A percentile compares a stretch with the other conserved stretches of the same genome.
These are phyloP conservation scores for Cepaea nemoralis DNA, from an alignment of 1,140 invertebrate species.

Conservation along the genomic window DNA sequence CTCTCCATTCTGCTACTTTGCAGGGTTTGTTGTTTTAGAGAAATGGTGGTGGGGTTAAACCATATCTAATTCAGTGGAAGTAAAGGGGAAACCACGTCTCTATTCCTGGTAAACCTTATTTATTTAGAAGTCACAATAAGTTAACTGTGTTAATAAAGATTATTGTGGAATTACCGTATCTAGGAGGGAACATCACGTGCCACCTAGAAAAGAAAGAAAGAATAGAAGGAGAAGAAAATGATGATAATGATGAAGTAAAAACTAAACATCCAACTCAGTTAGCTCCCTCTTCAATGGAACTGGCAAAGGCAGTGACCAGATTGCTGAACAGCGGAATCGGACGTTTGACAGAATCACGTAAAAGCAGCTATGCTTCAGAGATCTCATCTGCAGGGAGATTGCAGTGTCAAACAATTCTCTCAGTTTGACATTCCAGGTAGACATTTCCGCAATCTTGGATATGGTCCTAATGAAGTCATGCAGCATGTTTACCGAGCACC, in stretches of 20 bases:
- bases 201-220: too few relatives aligned
- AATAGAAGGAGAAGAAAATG: too few relatives aligned
- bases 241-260: neutral
- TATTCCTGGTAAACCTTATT: too few relatives aligned
- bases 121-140: too few relatives aligned
- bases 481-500: neutral
- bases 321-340: neutral
- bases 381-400: conserved; percentile 8
- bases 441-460: neutral
- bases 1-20: too few relatives aligned
- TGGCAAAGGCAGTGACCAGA: conserved; percentile 22
- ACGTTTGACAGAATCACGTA: neutral
- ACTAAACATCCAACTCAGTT: neutral
- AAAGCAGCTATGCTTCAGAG: conserved; percentile 26
- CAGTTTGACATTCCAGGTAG: neutral
- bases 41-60: too few relatives aligned
- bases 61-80: too few relatives aligned
- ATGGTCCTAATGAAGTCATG: conserved; percentile 1
- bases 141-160: too few relatives aligned
- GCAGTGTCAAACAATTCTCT: neutral
- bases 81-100: too few relatives aligned
- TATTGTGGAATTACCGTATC: too few relatives aligned
- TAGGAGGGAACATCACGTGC: too few relatives aligned
- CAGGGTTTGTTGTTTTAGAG: too few relatives aligned
- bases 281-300: conserved; percentile 33